Percentiles rank a stretch among this genome's conserved stretches.
Evolutionary conservation across 2,113 vertebrate genomes (phyloP).

Genomic region (Microtus richardsoni): DNA sequence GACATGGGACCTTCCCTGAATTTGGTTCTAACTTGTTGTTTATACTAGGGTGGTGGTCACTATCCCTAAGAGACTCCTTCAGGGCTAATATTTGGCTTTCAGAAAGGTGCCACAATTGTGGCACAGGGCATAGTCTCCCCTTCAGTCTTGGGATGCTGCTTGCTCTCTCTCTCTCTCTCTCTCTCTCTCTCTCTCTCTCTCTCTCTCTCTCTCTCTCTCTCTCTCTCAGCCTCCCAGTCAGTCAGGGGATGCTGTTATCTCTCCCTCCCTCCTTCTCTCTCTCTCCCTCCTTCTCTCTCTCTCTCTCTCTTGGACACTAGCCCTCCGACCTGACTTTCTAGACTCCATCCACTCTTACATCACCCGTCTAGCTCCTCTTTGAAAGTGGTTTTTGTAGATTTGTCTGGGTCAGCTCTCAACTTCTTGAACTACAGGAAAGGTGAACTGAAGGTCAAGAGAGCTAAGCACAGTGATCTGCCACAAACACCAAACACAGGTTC

Average conservation of each 20-base stretch:
- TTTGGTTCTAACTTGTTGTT: neutral
- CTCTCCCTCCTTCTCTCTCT: too few species aligned
- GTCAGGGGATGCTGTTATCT: too few species aligned
- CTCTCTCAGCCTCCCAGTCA: too few species aligned
- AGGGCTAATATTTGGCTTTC: neutral
- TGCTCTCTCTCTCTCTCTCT: neutral
- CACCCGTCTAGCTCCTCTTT: neutral
- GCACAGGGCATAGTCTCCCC: rapidly evolving
- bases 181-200: neutral
- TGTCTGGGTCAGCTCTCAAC: neutral
- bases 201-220: too few species aligned
- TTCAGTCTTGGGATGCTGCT: neutral
- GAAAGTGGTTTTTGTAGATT: neutral
- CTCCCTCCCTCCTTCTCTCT: too few species aligned
- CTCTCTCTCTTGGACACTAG: neutral
- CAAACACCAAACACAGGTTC: neutral
- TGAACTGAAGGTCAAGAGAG: neutral
- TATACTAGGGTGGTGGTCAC: neutral
- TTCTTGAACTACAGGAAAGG: neutral
- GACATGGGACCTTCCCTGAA: neutral
- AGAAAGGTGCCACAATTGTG: neutral
- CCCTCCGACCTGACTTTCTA: neutral
- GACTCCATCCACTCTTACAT: neutral
- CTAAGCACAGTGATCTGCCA: neutral
- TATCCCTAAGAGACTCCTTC: neutral